Base-by-base conservation (phyloP, 2,888 invertebrate genomes). In the Hydrotaea cyrtoneurina region DNA sequence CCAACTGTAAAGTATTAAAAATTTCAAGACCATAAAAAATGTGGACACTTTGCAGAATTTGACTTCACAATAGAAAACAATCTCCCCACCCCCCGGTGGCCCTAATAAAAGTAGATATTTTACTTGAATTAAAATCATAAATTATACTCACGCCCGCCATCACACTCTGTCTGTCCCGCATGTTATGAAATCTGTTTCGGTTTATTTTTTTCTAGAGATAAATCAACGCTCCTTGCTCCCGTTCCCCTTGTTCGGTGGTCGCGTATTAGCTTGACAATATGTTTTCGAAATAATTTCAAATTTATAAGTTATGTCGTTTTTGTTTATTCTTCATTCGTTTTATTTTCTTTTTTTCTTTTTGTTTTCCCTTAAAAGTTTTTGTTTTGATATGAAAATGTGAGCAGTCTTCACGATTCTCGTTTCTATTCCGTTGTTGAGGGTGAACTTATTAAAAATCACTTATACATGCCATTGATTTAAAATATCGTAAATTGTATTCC, bases 81-180 rank as follows among this genome's bases (percentile, higher is more conserved):
- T 31, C 31, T 31, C 31, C 31, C 31, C n/a, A n/a, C 59, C 26
- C 13, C 15, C 26, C 15, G 4, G 17, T 1, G 17, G 23, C 62
- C 31, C 4, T n/a, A 31, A 62, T 62, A 69, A 69, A 69, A 43
- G 21, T n/a, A 43, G 46, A 69, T 46, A 69, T 43, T 69, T 69
- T 46, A 21, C n/a, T 39, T 43, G 46, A 69, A 69, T 69, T 69
- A 23, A 69, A 69, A 69, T 21, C 66, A 69, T 46, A 69, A 69
- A 69, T 69, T 69, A 69, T 69, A 0, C 21, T 4, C 39, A 19
- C 66, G 36, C 13, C 43, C 43, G 11, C 36, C 19, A 1, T 17
- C 62, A 15, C 31, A 31, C 31, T 31, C 62, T 62, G 36, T 5
- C 0, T 23, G n/a, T n/a, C n/a, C n/a, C n/a, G 31, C n/a, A 26